Conservation (phyloP, 2,888 invertebrate species). For the Cerastoderma edule region DNA sequence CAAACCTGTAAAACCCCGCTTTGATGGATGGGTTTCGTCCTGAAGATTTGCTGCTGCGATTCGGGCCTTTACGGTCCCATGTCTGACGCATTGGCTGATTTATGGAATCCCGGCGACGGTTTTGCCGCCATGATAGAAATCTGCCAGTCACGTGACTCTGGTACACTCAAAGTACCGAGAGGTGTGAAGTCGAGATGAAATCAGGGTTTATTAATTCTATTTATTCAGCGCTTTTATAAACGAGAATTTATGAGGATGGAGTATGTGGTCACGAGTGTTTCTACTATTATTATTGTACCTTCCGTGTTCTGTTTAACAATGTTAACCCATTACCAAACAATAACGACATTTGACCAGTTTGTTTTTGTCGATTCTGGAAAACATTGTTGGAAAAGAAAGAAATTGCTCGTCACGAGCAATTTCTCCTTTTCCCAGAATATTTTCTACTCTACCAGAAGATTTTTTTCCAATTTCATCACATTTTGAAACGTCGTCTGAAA, state of each 20-base stretch:
- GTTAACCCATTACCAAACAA: no score
- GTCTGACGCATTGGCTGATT: conserved; percentile 1
- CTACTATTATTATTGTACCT: no score
- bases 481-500: no score
- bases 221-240: not conserved
- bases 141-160: conserved; percentile 12
- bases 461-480: no score
- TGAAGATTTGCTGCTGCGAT: no score
- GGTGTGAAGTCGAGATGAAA: conserved; percentile 15
- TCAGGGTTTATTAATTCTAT: conserved; percentile 25
- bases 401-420: not conserved
- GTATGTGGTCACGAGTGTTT: not conserved
- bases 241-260: conserved; percentile 11
- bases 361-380: no score
- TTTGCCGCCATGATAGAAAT: conserved; percentile 19
- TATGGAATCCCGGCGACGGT: conserved; percentile 11
- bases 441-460: no score
- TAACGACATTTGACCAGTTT: no score
- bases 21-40: no score
- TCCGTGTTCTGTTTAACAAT: no score
- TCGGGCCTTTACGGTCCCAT: no score
- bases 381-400: conserved; percentile 4
- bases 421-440: conserved; percentile 12
- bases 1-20: no score
- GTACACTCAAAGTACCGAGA: conserved; percentile 13